phyloP scores from a whole-genome alignment of 2,888 invertebrate genomes.

The Troilus luridus region DNA sequence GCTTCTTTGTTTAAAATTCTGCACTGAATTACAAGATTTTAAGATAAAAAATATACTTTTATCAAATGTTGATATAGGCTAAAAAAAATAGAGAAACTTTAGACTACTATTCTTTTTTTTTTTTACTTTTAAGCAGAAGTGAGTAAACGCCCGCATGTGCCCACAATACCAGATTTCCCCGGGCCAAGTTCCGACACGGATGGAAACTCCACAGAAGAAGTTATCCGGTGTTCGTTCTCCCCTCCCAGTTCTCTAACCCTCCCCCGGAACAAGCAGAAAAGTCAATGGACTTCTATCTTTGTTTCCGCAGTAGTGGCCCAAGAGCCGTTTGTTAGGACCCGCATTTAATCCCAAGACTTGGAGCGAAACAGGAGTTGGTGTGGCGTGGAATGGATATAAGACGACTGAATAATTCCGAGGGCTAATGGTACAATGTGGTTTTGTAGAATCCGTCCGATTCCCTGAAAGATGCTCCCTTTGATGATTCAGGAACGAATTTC shows the following conservation, averaged over 20 bases:
- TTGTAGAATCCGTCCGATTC: background rate
- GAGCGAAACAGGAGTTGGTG: background rate
- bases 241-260: background rate
- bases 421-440: background rate
- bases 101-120: background rate
- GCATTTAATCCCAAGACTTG: background rate
- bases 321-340: constrained; percentile 5
- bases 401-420: background rate
- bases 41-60: too few species aligned
- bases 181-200: constrained; percentile 1
- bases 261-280: background rate
- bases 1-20: too few species aligned
- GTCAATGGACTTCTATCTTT: constrained; percentile 10
- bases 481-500: background rate
- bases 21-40: too few species aligned
- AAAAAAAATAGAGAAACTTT: background rate
- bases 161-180: constrained; percentile 33
- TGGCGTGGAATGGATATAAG: background rate
- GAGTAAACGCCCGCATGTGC: constrained; percentile 22
- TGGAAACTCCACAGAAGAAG: constrained; percentile 24
- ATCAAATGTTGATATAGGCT: too few species aligned
- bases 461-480: constrained; percentile 9
- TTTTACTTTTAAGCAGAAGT: background rate
- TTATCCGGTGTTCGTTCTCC: constrained; percentile 11
- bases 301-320: background rate